Conservation (phyloP, 2,113 vertebrate genomes). For the Mungos mungo region DNA sequence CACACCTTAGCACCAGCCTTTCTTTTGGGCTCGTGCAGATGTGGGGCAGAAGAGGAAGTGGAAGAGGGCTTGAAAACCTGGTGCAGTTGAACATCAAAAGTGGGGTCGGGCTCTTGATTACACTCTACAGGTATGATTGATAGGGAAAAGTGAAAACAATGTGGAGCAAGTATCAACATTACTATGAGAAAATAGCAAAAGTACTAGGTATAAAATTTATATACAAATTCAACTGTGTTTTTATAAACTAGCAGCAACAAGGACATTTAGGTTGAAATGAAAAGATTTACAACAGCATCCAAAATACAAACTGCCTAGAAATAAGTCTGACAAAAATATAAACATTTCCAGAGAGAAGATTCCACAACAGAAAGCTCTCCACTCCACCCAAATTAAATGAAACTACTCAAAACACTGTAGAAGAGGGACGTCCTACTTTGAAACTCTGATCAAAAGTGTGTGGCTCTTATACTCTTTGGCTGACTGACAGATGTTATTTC, state of each 20-base stretch:
- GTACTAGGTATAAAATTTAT: neutral
- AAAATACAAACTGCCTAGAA: neutral
- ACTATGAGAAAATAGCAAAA: neutral
- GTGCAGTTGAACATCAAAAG: rapidly evolving
- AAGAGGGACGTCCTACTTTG: neutral
- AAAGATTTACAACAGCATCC: neutral
- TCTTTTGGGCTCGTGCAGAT: neutral
- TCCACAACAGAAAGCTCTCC: neutral
- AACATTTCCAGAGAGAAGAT: neutral
- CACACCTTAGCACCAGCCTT: rapidly evolving
- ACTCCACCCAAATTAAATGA: neutral
- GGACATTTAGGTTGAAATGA: neutral
- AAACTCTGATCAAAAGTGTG: neutral
- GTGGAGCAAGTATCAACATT: neutral
- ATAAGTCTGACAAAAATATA: neutral
- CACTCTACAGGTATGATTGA: neutral
- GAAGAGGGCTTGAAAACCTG: rapidly evolving
- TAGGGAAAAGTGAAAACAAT: neutral
- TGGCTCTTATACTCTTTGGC: neutral
- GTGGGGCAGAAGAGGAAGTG: too few relatives aligned
- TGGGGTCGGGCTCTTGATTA: neutral
- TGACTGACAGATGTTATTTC: neutral
- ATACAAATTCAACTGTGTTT: neutral
- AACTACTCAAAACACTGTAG: neutral
- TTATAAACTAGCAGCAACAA: neutral